Base-by-base conservation (phyloP, 2,797 vertebrate species). In the Anguilla obscura region DNA sequence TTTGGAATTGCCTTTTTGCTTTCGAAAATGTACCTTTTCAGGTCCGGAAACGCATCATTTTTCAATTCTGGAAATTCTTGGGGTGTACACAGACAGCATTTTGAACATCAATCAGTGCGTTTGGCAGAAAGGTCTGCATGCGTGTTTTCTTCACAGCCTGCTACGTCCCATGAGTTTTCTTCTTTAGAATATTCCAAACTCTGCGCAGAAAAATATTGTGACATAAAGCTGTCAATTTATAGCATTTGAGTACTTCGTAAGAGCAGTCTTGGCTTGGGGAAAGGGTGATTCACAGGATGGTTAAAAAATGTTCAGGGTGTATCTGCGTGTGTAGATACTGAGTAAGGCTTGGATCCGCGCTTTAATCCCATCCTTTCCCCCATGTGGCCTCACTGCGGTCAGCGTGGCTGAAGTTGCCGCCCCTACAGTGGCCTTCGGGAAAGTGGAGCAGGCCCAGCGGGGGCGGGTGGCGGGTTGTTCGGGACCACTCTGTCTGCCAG, bases 401-500 rank as follows among this genome's bases (percentile, higher is more conserved):
- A 7, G 74, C 18, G 0, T 21, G 36, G 14, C 45, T 82, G 30
- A 40, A 40, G 3, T 1, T 4, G 40, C 9, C 40, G 74, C 14
- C 18, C 18, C 45, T 48, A 6, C 50, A 9, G 18, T n/a, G 45
- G 40, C 1, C 79, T 21, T 50, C 1, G 45, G 45, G 79, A 3
- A 45, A 45, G 14, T 16, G 18, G 74, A 40, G 74, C 14, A 45
- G 69, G 8, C 21, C 63, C 63, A 5, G 21, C 8, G 63, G 63
- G 30, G 18, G 36, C 1, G 69, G 7, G 24, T 5, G n/a, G 27
- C 6, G 63, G 74, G 74, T 79, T 14, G 21, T 7, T 5, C 74
- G 14, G 45, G 71, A 40, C 36, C 71, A 76, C 30, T 71, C 89
- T 87, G 76, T 33, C 76, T 80, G 91, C 88, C 89, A 48, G 89